phyloP scores from a whole-genome alignment of 1,140 invertebrate genomes.

The Drosophila murphyi region DNA sequence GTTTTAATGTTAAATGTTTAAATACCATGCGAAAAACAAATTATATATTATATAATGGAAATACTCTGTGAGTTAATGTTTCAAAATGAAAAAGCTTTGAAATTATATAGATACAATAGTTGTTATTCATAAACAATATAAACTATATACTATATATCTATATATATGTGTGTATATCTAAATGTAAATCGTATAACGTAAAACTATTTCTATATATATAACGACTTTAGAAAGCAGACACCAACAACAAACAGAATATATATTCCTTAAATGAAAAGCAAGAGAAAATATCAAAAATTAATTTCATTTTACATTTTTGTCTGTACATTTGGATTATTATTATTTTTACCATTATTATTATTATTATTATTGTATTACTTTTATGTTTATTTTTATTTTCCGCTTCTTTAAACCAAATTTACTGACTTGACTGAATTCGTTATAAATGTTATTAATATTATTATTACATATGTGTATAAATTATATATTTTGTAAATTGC shows the following conservation, averaged over 20 bases:
- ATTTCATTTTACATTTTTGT: constrained; percentile 39
- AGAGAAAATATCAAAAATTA: constrained; percentile 38
- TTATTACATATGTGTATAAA: constrained; percentile 73
- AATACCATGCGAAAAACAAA: constrained; percentile 53
- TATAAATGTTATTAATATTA: constrained; percentile 79
- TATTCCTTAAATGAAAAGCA: constrained; percentile 65
- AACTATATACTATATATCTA: constrained; percentile 33
- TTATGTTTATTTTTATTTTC: constrained; percentile 62
- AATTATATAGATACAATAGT: constrained; percentile 72
- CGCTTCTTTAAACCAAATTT: constrained; percentile 79
- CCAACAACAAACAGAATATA: constrained; percentile 38
- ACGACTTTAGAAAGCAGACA: constrained; percentile 39
- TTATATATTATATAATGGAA: constrained; percentile 79
- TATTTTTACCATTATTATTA: constrained; percentile 39
- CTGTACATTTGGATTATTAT: constrained; percentile 62
- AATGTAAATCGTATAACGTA: constrained; percentile 61
- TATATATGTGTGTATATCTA: constrained; percentile 60
- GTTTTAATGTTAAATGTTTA: constrained; percentile 78
- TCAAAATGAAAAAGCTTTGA: constrained; percentile 75
- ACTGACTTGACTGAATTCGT: constrained; percentile 81
- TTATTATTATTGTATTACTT: constrained; percentile 40
- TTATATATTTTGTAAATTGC: constrained; percentile 73
- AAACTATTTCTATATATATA: constrained; percentile 49
- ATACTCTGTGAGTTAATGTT: constrained; percentile 81
- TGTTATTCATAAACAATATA: constrained; percentile 61